Evolutionary conservation across 2,888 invertebrate species (phyloP), one percentile per base, ranked within the genome.

Genomic region (Siphonodentalium dalli): DNA sequence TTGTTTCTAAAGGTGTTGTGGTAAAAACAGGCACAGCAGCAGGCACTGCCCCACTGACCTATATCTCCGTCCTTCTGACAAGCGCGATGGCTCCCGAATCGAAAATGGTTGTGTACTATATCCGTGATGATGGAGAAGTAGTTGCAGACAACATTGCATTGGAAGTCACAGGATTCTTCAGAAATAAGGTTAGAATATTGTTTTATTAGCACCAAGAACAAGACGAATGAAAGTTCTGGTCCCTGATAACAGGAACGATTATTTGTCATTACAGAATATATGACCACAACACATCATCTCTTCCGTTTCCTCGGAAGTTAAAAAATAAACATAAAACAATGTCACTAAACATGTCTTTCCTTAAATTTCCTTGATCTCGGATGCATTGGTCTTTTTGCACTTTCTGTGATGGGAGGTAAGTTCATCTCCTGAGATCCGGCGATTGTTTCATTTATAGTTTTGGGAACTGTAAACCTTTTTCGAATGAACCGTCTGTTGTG

Each of bases 81-180:
- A 61, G 70, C n/a, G 65, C 65, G 11, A 78, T 80, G 80, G 74
- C 78, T 9, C 95, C 96, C 0, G 87, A 88, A 49, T 89, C 90
- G 27, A 88, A 89, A 68, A 83, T 96, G 41, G 84, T 92, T 45
- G 90, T 92, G 2, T 91, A 89, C 74, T 90, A 88, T 60, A 87
- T 94, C 7, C 47, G 64, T 31, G 41, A 58, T 11, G 61, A 66
- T 47, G 66, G 65, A 4, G 39, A 93, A 76, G 83, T 92, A 34
- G 86, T 93, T 5, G 90, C 92, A 0, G 90, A 94, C 70, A 89
- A 92, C 1, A 81, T 92, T 11, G 88, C 89, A 61, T 88, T 92
- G 44, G 88, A 90, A 63, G 86, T 90, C 0, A 87, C 89, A 13
- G 90, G 89, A 34, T 83, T 90, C 23, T 85, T 95, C 60, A 89